Base-by-base conservation (phyloP, 2,797 vertebrate genomes). In the Vultur gryphus region DNA sequence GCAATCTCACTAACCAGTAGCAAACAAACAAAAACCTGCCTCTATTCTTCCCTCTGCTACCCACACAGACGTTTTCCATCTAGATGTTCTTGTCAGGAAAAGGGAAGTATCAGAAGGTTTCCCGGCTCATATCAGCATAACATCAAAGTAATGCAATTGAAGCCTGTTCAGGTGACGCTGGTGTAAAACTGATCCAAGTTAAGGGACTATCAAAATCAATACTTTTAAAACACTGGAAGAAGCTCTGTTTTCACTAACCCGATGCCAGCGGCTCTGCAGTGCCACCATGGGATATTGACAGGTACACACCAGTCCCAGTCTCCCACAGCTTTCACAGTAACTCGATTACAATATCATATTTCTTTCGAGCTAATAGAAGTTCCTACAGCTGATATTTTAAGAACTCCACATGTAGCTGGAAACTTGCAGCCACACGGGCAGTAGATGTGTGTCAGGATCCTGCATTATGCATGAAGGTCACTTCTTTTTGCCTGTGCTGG, bases 381-480 rank as follows among this genome's bases (percentile, higher is more conserved):
- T 79, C 70, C 77, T 58, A 5, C 54, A 58, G 35, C 66, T 59
- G 67, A 1, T 75, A 8, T 57, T 89, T 86, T 72, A 49, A 72
- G 29, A 43, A 4, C 37, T 33, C 35, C 12, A 13, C 12, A 11
- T 0, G 0, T 48, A 51, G 28, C 64, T 83, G 41, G 54, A 57
- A 72, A 26, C 33, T 65, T 62, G 64, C 44, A 87, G 58, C 46
- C 46, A 20, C 4, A 1, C 0, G 2, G 52, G 23, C 52, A 20
- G 61, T 24, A 44, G 62, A n/a, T 52, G 49, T 26, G 10, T 77
- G 24, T 44, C 77, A 85, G 61, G 8, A n/a, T 37, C n/a, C 67
- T 80, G 52, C 55, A 12, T 70, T 80, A n/a, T 71, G 55, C 37
- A 43, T 25, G 43, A 55, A 59, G 59, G 48, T 79, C 44, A 13